Evolutionary conservation across 2,797 vertebrate species (phyloP), one percentile per base, ranked within the genome.

Genomic region (Phrynocephalus vlangalii): DNA sequence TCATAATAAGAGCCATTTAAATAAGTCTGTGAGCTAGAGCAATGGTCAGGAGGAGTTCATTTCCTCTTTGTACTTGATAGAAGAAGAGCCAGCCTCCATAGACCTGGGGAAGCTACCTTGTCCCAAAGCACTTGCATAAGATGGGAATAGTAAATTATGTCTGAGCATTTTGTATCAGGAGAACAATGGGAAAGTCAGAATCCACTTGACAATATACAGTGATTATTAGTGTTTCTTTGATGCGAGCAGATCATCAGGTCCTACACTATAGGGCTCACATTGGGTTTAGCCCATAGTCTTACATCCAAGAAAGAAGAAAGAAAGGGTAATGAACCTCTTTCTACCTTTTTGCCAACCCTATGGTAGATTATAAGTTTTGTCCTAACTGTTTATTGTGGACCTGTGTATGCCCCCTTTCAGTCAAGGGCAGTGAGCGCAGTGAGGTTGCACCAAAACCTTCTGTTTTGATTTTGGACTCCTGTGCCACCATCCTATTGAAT

Each of bases 401-500:
- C 50, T 48, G 66, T 13, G 30, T 26, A 50, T 30, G 11, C 20
- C 38, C n/a, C 33, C 60, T 22, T 67, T 85, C 48, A 33, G 30
- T 68, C 76, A 48, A 79, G 38, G 20, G 48, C 15, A 30, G n/a
- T 77, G 72, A 79, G 38, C 11, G 48, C 15, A 30, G 20, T 77
- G 72, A 26, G 56, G 38, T 26, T 79, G 60, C 52, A 82, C 63
- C 71, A 76, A 26, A 76, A 87, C 26, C n/a, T 16, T 52, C 22
- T 33, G 28, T n/a, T 48, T 78, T 67, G n/a, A 38, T 87, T 87
- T 44, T 87, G 38, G 77, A 87, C 16, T 67, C 24, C n/a, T 75
- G 10, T 52, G n/a, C 38, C 38, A 22, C 15, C 63, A 28, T 77
- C 30, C 60, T 56, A 28, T 76, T 52, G 30, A 60, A 24, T 24